Percentiles rank a stretch among this genome's conserved stretches.
phyloP scores from a whole-genome alignment of 2,113 vertebrate genomes.

The Ptilorrhoa leucosticta region DNA sequence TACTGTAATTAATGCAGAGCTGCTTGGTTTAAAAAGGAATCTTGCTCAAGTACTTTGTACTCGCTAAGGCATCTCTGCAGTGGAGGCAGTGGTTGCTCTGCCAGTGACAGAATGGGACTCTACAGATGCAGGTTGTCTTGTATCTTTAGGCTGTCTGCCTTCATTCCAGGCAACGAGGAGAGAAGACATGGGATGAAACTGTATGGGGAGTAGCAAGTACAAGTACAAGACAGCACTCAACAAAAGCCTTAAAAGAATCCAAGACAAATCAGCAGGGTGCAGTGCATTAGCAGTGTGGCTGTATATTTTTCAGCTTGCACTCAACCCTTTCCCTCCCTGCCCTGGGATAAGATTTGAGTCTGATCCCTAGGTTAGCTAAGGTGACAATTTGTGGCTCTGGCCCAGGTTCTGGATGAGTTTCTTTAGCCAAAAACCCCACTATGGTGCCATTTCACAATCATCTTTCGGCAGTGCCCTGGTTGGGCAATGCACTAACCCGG shows the following conservation, averaged over 20 bases:
- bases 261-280: neutral
- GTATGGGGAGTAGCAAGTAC: neutral
- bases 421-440: neutral
- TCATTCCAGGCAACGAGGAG: neutral
- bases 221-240: neutral
- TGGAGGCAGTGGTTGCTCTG: neutral
- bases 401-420: neutral
- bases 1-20: slow-evolving; percentile 61
- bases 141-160: neutral
- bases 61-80: neutral
- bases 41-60: neutral
- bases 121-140: neutral
- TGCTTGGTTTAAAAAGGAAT: slow-evolving; percentile 22
- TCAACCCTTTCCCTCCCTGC: neutral
- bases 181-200: neutral
- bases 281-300: neutral
- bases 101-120: neutral
- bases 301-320: neutral
- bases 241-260: neutral
- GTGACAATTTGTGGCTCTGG: neutral
- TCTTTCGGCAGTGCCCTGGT: neutral
- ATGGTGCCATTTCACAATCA: neutral
- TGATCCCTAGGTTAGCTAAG: neutral
- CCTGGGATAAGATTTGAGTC: neutral
- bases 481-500: neutral